Conservation (phyloP, 2,113 vertebrate species). For the Steatornis caripensis region DNA sequence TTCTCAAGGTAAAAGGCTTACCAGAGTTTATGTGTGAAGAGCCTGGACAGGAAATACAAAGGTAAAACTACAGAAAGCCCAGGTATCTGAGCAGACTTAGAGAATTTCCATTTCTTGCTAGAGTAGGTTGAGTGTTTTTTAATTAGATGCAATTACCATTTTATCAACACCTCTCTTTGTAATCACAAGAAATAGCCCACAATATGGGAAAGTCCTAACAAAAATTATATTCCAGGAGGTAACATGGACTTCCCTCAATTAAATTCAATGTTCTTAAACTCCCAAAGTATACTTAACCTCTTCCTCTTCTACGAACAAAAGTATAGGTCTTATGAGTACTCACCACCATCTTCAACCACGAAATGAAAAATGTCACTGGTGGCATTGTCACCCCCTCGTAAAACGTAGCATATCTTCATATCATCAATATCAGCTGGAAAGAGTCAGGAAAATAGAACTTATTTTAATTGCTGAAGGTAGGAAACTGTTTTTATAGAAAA, state of each 20-base stretch:
- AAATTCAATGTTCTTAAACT: background rate
- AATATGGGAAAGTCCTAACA: background rate
- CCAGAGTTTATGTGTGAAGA: background rate
- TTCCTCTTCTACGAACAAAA: background rate
- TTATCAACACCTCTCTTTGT: accelerated
- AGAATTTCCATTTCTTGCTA: background rate
- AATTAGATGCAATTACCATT: background rate
- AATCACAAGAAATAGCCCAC: background rate
- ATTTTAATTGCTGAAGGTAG: background rate
- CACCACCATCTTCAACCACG: constrained; percentile 86
- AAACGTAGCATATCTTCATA: constrained; percentile 89
- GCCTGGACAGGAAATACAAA: background rate
- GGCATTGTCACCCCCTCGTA: constrained; percentile 81
- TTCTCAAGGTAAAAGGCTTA: background rate
- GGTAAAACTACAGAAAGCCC: background rate
- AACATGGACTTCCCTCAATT: background rate
- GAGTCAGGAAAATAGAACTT: background rate
- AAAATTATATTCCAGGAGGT: background rate
- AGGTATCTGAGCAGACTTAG: background rate
- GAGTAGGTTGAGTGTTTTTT: background rate
- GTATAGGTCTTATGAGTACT: constrained; percentile 46
- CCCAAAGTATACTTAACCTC: background rate
- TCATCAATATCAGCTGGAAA: constrained; percentile 88
- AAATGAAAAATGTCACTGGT: constrained; percentile 88
- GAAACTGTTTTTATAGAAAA: background rate